Evolutionary conservation across 1,140 invertebrate species (phyloP).

Genomic region (Eueides isabella): DNA sequence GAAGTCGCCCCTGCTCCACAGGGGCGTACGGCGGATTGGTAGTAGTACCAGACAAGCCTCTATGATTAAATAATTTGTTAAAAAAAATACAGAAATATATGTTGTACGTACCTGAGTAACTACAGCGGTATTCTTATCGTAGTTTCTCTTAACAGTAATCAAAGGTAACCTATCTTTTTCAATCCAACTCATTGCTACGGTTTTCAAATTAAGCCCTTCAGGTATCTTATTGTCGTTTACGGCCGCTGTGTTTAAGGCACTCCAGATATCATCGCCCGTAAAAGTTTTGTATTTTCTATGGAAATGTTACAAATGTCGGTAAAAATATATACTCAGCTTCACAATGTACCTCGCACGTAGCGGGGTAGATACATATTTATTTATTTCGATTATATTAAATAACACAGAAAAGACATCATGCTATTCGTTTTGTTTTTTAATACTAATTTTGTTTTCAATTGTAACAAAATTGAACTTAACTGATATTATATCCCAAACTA

Average conservation of each 20-base stretch:
- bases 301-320: no score
- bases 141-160: slow-evolving; percentile 88
- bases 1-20: no score
- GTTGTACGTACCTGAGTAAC: slow-evolving; percentile 84
- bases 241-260: slow-evolving; percentile 87
- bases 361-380: no score
- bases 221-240: slow-evolving; percentile 83
- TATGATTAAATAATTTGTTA: no score
- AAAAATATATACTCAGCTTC: background rate
- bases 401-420: no score
- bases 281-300: slow-evolving; percentile 88
- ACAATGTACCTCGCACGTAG: background rate
- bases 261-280: slow-evolving; percentile 91
- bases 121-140: slow-evolving; percentile 84
- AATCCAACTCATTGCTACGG: slow-evolving; percentile 91
- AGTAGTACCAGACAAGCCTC: no score
- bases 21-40: no score
- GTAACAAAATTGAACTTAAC: no score
- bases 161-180: slow-evolving; percentile 91
- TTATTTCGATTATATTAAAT: no score
- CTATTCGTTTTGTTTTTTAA: no score
- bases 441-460: no score
- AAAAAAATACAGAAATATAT: background rate
- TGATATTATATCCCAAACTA: no score
- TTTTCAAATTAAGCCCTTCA: slow-evolving; percentile 83